Percentiles rank a stretch among this genome's conserved stretches.
Evolutionary conservation across 2,888 invertebrate species (phyloP).

Genomic region (Lasioglossum calceatum): DNA sequence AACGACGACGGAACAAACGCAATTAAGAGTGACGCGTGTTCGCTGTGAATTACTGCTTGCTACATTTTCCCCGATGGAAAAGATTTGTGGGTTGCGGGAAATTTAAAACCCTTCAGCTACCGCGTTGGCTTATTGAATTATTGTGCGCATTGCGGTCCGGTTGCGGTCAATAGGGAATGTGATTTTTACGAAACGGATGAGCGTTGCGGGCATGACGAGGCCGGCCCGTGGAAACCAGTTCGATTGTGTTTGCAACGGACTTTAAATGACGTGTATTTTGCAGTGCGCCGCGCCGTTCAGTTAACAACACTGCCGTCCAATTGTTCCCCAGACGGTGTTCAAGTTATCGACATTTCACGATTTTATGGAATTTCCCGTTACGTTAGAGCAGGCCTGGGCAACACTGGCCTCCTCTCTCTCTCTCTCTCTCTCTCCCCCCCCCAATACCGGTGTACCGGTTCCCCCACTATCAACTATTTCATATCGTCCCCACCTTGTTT

Average conservation of each 20-base stretch:
- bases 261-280: slow-evolving; percentile 8
- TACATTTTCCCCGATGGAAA: slow-evolving; percentile 35
- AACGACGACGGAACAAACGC: neutral
- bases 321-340: neutral
- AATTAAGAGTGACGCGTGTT: slow-evolving; percentile 3
- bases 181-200: slow-evolving; percentile 39
- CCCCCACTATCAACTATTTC: no score
- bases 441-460: no score
- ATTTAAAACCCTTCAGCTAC: slow-evolving; percentile 32
- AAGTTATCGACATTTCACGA: neutral
- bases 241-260: slow-evolving; percentile 4
- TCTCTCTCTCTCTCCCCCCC: no score
- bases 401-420: no score
- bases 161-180: slow-evolving; percentile 37
- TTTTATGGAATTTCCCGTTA: neutral
- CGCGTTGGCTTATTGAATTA: slow-evolving; percentile 49
- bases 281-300: neutral
- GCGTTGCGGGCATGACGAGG: slow-evolving; percentile 32
- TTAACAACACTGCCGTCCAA: neutral
- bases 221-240: neutral
- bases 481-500: no score
- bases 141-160: slow-evolving; percentile 26
- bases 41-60: slow-evolving; percentile 33
- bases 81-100: slow-evolving; percentile 45
- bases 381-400: no score